Percentiles rank a stretch among this genome's conserved stretches.
These are phyloP conservation scores for Drosophila quadrilineata DNA, from an alignment of 1,140 invertebrate genomes.

Conservation along the genomic window DNA sequence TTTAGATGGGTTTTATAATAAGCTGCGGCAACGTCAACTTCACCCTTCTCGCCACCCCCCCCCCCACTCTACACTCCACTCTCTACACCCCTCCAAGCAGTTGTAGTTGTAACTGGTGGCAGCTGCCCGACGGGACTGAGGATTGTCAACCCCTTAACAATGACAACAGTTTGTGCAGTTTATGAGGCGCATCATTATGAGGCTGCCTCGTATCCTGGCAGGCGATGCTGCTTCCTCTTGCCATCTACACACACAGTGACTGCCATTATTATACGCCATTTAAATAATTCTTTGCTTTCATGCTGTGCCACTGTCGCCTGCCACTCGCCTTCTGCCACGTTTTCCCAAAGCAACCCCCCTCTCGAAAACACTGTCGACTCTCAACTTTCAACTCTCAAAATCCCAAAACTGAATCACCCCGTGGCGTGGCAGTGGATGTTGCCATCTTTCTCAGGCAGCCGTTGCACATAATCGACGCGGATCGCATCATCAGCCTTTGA, in stretches of 20 bases:
- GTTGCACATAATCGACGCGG: constrained; percentile 70
- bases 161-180: constrained; percentile 76
- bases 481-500: constrained; percentile 80
- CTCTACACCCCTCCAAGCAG: too few species aligned
- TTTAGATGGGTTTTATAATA: constrained; percentile 76
- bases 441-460: constrained; percentile 63
- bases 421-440: constrained; percentile 4
- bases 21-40: constrained; percentile 30
- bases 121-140: constrained; percentile 32
- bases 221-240: constrained; percentile 26
- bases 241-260: constrained; percentile 40
- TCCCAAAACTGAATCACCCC: constrained; percentile 5
- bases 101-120: too few species aligned
- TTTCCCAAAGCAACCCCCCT: constrained; percentile 47
- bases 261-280: constrained; percentile 81
- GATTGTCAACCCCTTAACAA: constrained; percentile 47
- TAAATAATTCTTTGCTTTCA: constrained; percentile 79
- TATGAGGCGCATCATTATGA: constrained; percentile 81
- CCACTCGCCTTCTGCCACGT: constrained; percentile 51
- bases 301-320: constrained; percentile 59
- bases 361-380: background rate
- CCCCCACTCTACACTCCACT: constrained; percentile 30
- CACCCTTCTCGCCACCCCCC: constrained; percentile 1
- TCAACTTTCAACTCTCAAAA: background rate
- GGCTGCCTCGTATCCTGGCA: constrained; percentile 29